Evolutionary conservation across 30 jellyfish, hydroid and myxozoan genomes (phyloP).

Genomic region (Mastigias papua): DNA sequence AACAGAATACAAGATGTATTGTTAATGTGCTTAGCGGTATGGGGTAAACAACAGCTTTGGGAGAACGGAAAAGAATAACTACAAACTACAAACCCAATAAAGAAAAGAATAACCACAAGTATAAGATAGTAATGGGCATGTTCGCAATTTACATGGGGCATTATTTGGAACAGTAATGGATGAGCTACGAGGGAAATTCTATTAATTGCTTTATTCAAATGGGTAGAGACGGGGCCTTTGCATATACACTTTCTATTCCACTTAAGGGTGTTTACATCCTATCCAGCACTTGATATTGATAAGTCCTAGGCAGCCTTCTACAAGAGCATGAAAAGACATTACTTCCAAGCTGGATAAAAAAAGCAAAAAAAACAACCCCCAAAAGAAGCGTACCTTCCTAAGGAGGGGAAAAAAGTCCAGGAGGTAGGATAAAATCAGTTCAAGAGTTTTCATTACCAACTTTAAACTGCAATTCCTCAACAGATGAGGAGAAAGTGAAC

Average conservation of each 20-base stretch:
- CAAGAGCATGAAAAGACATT: background rate
- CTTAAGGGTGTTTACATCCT: background rate
- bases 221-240: background rate
- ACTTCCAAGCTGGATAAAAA: background rate
- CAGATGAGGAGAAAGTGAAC: conserved; percentile 19
- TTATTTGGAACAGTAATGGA: conserved; percentile 21
- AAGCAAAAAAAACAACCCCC: background rate
- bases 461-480: conserved; percentile 15
- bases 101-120: background rate
- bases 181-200: conserved; percentile 50
- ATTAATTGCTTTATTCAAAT: conserved; percentile 11
- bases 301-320: background rate
- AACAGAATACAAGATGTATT: conserved; percentile 27
- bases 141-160: conserved; percentile 7
- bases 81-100: conserved; percentile 5
- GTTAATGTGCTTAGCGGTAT: conserved; percentile 4
- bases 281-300: background rate
- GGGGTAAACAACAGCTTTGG: conserved; percentile 38
- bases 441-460: conserved; percentile 40
- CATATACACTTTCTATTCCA: background rate
- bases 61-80: conserved; percentile 15
- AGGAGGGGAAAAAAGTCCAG: conserved; percentile 5
- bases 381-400: conserved; percentile 8
- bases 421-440: conserved; percentile 2
- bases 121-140: background rate